Conservation (phyloP, 2,113 vertebrate species). For the Oostethus manadensis region DNA sequence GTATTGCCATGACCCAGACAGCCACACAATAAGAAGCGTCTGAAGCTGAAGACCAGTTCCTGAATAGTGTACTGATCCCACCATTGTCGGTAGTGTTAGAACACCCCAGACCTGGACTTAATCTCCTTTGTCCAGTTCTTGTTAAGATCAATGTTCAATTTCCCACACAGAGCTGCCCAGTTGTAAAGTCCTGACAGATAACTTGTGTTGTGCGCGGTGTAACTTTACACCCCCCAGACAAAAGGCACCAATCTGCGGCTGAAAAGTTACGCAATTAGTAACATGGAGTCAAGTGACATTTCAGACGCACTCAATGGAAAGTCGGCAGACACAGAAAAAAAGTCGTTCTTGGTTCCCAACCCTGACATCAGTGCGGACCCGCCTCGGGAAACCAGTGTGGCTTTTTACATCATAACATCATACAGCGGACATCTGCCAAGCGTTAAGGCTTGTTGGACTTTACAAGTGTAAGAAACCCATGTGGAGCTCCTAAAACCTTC, state of each 20-base stretch:
- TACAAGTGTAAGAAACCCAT: not conserved
- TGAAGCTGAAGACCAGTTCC: no score
- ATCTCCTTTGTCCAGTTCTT: not conserved
- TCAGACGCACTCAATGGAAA: not conserved
- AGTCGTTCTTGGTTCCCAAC: conserved; percentile 2
- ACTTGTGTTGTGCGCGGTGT: conserved; percentile 9
- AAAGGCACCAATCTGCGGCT: conserved; percentile 1
- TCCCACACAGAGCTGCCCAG: not conserved
- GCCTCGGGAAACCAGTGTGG: conserved; percentile 25
- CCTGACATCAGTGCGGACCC: conserved; percentile 27
- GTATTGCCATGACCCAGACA: no score
- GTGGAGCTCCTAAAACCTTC: conserved; percentile 2
- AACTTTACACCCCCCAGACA: conserved; percentile 20
- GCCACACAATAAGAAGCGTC: no score
- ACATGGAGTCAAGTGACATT: conserved; percentile 1
- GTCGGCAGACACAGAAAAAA: not conserved
- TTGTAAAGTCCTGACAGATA: conserved; percentile 10
- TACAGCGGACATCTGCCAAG: conserved; percentile 36
- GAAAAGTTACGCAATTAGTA: conserved; percentile 4
- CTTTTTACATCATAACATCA: conserved; percentile 26
- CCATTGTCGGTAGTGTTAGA: not conserved
- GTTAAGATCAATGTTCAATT: not conserved
- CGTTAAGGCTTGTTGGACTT: conserved; percentile 23
- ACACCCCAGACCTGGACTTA: not conserved
- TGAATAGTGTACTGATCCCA: not conserved